These are phyloP conservation scores for Larimichthys polyactis DNA, from an alignment of 2,113 vertebrate genomes.

Conservation along the genomic window DNA sequence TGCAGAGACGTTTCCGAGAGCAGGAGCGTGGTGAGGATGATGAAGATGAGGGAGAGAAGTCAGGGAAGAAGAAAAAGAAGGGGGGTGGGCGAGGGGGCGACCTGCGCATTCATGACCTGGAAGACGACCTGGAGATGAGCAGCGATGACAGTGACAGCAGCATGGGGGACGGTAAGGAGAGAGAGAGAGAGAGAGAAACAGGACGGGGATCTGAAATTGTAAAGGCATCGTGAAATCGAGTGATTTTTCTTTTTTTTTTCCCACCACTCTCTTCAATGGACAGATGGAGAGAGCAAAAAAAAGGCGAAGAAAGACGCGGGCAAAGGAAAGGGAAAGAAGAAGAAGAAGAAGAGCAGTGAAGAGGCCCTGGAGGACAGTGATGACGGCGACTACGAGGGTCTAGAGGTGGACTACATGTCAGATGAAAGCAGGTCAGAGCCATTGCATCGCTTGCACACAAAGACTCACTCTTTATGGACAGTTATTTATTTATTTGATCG, in stretches of 20 bases:
- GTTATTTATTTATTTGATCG: not conserved
- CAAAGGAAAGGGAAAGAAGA: slow-evolving; percentile 82
- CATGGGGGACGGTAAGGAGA: slow-evolving; percentile 85
- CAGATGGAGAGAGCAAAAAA: slow-evolving; percentile 81
- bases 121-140: slow-evolving; percentile 93
- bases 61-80: slow-evolving; percentile 86
- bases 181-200: not conserved
- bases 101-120: slow-evolving; percentile 91
- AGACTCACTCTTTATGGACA: not conserved
- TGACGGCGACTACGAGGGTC: slow-evolving; percentile 92
- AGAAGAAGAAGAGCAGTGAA: slow-evolving; percentile 85
- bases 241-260: too few relatives aligned
- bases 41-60: slow-evolving; percentile 85
- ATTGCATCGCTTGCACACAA: not conserved
- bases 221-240: not conserved
- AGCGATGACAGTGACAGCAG: slow-evolving; percentile 90
- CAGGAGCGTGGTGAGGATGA: slow-evolving; percentile 88
- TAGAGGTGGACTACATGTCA: slow-evolving; percentile 96
- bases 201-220: too few relatives aligned
- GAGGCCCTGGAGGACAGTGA: slow-evolving; percentile 92
- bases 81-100: slow-evolving; percentile 74
- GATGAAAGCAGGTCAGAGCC: slow-evolving; percentile 89
- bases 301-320: slow-evolving; percentile 77
- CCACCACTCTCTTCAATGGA: not conserved
- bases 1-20: slow-evolving; percentile 91